Conservation (phyloP, 2,888 invertebrate genomes). For the Malacosoma neustria region DNA sequence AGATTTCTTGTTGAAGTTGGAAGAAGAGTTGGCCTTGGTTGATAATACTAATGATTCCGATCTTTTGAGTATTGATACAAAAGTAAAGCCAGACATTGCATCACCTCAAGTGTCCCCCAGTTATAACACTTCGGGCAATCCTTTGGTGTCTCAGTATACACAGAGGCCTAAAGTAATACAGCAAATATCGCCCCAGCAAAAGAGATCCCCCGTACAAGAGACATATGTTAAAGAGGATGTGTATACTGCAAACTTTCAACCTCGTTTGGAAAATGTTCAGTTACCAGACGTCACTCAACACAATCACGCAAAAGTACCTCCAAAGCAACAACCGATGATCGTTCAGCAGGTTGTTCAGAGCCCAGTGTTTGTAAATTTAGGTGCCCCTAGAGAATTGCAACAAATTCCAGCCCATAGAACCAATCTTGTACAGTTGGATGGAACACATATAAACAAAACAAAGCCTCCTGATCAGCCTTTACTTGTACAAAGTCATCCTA, state of each 20-base stretch:
- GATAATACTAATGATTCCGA: constrained; percentile 36
- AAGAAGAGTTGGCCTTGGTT: constrained; percentile 51
- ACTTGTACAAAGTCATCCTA: constrained; percentile 49
- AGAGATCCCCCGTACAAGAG: constrained; percentile 42
- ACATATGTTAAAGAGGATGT: constrained; percentile 42
- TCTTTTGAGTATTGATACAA: constrained; percentile 43
- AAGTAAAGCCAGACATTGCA: constrained; percentile 31
- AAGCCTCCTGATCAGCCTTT: constrained; percentile 40
- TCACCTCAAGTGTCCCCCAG: constrained; percentile 45
- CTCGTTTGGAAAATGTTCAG: constrained; percentile 27
- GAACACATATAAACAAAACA: constrained; percentile 31
- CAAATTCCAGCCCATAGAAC: constrained; percentile 40
- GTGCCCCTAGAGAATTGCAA: constrained; percentile 39
- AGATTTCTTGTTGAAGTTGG: constrained; percentile 75
- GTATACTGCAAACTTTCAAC: constrained; percentile 39
- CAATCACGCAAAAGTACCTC: constrained; percentile 24
- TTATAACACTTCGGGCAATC: constrained; percentile 44
- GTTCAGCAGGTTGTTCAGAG: constrained; percentile 59
- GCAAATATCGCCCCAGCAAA: constrained; percentile 25
- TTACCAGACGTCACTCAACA: constrained; percentile 47
- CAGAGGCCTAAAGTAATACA: constrained; percentile 26
- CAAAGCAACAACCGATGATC: constrained; percentile 46
- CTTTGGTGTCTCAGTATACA: constrained; percentile 53
- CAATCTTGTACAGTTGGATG: constrained; percentile 42
- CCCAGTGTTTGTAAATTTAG: constrained; percentile 57